Evolutionary conservation across 2,113 vertebrate species (phyloP).

Genomic region (Corydoras maculifer): DNA sequence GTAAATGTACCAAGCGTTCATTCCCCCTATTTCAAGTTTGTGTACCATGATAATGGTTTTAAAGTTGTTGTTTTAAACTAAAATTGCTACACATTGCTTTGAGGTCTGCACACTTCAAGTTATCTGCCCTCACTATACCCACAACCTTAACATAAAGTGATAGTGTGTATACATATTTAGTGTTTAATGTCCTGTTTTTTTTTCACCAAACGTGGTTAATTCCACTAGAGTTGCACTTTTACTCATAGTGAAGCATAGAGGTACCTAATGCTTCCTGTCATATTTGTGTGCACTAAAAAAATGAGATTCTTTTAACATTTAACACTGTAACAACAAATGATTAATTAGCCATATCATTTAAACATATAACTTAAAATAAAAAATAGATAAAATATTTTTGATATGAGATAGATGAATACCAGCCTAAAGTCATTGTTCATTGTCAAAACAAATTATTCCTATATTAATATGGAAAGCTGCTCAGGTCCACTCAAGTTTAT

Average conservation of each 20-base stretch:
- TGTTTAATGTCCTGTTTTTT: constrained; percentile 26
- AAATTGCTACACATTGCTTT: neutral
- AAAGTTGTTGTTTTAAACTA: too few relatives aligned
- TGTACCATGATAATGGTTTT: too few relatives aligned
- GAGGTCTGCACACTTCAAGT: constrained; percentile 19
- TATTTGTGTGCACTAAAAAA: constrained; percentile 37
- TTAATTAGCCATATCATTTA: constrained; percentile 17
- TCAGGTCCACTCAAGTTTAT: constrained; percentile 31
- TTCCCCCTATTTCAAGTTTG: too few relatives aligned
- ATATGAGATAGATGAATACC: constrained; percentile 15
- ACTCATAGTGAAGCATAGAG: constrained; percentile 29
- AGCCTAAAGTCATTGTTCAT: constrained; percentile 15
- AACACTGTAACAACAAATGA: constrained; percentile 35
- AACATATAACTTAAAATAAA: constrained; percentile 13
- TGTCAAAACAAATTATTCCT: constrained; percentile 16
- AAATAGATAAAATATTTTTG: constrained; percentile 10
- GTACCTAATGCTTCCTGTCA: constrained; percentile 25
- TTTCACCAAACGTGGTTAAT: constrained; percentile 27
- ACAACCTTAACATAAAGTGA: constrained; percentile 15
- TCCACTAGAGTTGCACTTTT: constrained; percentile 39
- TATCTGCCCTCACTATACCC: constrained; percentile 28
- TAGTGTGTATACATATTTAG: constrained; percentile 30
- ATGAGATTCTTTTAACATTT: constrained; percentile 35
- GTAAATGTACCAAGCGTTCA: too few relatives aligned
- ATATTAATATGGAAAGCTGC: constrained; percentile 24